Percentiles rank a stretch among this genome's conserved stretches.
These are phyloP conservation scores for Neolamprologus variostigma DNA, from an alignment of 2,113 vertebrate species.

Conservation along the genomic window DNA sequence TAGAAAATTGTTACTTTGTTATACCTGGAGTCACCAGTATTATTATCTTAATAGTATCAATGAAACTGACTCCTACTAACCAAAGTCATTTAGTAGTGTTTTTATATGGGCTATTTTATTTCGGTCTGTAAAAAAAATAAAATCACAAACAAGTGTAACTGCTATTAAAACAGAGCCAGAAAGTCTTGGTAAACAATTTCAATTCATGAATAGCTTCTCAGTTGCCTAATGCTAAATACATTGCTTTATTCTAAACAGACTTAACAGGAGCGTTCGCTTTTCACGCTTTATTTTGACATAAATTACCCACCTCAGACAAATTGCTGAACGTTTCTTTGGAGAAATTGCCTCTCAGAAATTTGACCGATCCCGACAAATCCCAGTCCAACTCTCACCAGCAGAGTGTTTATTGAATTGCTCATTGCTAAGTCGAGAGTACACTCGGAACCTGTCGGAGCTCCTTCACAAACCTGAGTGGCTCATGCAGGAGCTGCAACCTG, in stretches of 20 bases:
- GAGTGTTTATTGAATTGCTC: not conserved
- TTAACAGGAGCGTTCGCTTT: not conserved
- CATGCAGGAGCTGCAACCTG: not conserved
- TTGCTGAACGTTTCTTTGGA: not conserved
- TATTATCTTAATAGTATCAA: not conserved
- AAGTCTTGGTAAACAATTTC: not conserved
- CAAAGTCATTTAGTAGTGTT: not conserved
- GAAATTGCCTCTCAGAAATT: not conserved
- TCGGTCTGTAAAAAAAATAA: accelerated
- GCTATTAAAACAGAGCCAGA: not conserved
- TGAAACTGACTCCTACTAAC: not conserved
- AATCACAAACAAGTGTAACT: not conserved
- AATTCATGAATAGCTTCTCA: not conserved
- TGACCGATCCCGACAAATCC: not conserved
- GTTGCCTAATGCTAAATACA: not conserved
- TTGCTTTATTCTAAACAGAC: not conserved
- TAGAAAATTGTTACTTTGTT: not conserved
- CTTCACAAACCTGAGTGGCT: not conserved
- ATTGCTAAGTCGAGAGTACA: not conserved
- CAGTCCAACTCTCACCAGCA: not conserved
- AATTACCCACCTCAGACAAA: not conserved
- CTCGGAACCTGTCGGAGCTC: not conserved
- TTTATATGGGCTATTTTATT: not conserved
- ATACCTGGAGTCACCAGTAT: not conserved
- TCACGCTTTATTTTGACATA: not conserved